Conservation (phyloP, 1,140 invertebrate species). For the Rhopalosiphum maidis region DNA sequence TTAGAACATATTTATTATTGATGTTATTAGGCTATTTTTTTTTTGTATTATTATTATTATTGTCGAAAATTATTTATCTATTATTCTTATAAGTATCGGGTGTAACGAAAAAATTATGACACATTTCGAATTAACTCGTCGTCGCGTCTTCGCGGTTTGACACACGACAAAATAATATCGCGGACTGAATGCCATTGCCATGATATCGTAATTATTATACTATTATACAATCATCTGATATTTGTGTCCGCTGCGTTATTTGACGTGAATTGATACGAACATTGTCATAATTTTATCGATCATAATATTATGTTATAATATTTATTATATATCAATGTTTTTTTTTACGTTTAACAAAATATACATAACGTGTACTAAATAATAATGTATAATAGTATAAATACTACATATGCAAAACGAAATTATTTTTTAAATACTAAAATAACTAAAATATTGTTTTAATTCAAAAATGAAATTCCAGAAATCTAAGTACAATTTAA, state of each 20-base stretch:
- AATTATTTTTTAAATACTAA: not conserved
- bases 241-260: not conserved
- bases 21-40: not conserved
- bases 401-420: not conserved
- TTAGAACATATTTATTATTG: not conserved
- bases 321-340: not conserved
- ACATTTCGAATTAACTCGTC: slow-evolving; percentile 5
- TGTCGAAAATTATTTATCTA: not conserved
- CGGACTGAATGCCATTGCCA: slow-evolving; percentile 8
- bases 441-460: not conserved
- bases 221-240: not conserved
- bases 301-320: not conserved
- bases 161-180: not conserved
- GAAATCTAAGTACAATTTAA: not conserved
- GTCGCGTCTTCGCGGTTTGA: not conserved
- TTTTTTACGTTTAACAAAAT: not conserved
- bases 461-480: not conserved
- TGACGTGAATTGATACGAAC: slow-evolving; percentile 18
- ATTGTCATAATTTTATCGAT: slow-evolving; percentile 34
- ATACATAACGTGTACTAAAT: not conserved
- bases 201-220: not conserved
- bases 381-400: not conserved
- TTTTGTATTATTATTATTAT: not conserved
- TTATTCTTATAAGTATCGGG: not conserved
- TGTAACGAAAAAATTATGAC: slow-evolving; percentile 28